Conservation (phyloP, 2,888 invertebrate species). For the Ophion obscuratus region DNA sequence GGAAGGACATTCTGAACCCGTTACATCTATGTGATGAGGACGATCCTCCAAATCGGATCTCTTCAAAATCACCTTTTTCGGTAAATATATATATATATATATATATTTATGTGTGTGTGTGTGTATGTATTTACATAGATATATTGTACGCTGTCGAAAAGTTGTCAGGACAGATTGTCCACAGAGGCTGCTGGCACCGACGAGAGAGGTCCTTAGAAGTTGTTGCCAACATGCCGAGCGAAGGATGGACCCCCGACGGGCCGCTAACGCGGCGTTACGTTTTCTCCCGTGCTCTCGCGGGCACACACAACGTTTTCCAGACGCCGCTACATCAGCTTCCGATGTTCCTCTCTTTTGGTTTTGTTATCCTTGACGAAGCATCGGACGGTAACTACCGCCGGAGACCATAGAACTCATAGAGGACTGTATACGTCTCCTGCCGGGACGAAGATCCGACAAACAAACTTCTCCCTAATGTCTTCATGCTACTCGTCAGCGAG, state of each 20-base stretch:
- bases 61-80: too few species aligned
- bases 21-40: too few species aligned
- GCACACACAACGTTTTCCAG: conserved; percentile 44
- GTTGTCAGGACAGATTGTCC: conserved; percentile 28
- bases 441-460: conserved; percentile 74
- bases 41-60: too few species aligned
- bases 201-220: conserved; percentile 29
- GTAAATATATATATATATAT: too few species aligned
- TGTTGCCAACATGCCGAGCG: conserved; percentile 41
- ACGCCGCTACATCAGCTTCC: conserved; percentile 58
- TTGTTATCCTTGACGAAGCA: conserved; percentile 54
- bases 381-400: conserved; percentile 28
- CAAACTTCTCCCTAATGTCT: conserved; percentile 79
- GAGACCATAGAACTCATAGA: conserved; percentile 18
- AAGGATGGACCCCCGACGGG: conserved; percentile 69
- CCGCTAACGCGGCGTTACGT: conserved; percentile 73
- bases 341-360: conserved; percentile 46
- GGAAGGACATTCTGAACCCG: too few species aligned
- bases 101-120: not conserved
- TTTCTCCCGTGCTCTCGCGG: conserved; percentile 62
- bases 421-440: conserved; percentile 52
- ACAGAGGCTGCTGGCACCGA: conserved; percentile 27
- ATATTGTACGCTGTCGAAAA: not conserved
- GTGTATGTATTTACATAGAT: not conserved
- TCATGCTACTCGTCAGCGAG: conserved; percentile 76